Percentiles rank a stretch among this genome's conserved stretches.
Conservation (phyloP, 2,113 vertebrate species). For the Brachirus orientalis region DNA sequence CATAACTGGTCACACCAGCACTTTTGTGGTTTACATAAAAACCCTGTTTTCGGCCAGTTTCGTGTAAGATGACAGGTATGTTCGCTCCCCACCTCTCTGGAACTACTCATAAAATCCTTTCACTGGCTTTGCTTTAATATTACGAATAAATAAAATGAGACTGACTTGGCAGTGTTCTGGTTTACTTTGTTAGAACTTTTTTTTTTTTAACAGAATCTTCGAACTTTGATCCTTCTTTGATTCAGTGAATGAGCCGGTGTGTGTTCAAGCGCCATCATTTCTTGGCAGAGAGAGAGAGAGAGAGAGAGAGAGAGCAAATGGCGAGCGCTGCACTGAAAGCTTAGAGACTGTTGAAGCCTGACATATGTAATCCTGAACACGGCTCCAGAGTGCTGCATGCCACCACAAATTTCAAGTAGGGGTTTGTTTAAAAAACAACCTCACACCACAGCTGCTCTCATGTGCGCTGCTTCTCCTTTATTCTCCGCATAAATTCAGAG, state of each 20-base stretch:
- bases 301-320: background rate
- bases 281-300: constrained; percentile 40
- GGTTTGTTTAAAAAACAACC: constrained; percentile 73
- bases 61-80: constrained; percentile 9
- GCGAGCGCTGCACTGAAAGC: constrained; percentile 23
- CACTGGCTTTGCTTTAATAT: constrained; percentile 9
- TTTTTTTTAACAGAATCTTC: constrained; percentile 41
- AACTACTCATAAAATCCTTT: constrained; percentile 21
- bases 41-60: background rate
- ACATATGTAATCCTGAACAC: constrained; percentile 73
- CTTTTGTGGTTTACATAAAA: constrained; percentile 3
- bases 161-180: constrained; percentile 22
- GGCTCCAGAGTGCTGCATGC: constrained; percentile 66
- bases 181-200: constrained; percentile 52
- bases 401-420: constrained; percentile 64
- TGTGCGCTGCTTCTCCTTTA: constrained; percentile 59
- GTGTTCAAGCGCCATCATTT: constrained; percentile 32
- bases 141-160: constrained; percentile 34
- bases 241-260: constrained; percentile 47
- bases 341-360: constrained; percentile 53
- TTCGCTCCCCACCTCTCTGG: background rate
- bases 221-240: constrained; percentile 60
- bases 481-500: constrained; percentile 54
- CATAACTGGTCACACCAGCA: background rate
- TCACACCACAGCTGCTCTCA: constrained; percentile 71